Base-by-base conservation (phyloP, 2,797 vertebrate genomes). In the Channa striata region DNA sequence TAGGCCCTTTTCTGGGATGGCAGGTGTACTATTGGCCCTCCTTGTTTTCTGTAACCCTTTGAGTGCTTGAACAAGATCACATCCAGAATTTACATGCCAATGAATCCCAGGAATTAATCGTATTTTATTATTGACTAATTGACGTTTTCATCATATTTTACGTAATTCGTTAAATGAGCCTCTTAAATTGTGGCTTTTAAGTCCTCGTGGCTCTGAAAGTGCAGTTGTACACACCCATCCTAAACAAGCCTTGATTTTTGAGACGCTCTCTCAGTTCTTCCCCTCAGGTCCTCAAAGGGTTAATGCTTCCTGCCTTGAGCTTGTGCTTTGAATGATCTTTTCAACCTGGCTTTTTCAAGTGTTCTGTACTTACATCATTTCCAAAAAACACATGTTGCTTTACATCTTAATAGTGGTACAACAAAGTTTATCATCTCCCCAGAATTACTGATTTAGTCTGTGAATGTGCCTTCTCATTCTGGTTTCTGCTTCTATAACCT, bases 381-480 rank as follows among this genome's bases (percentile, higher is more conserved):
- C 80, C 75, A 68, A 67, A 72, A 70, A 67, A 75, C 78, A 82
- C 87, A 87, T 94, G 90, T 92, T 93, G 82, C 92, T 93, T 92
- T 93, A 86, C 89, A 84, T 91, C 92, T 92, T 92, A 92, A 90
- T 93, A 92, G 92, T 93, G 92, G 92, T 87, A 85, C 72, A 86
- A 86, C 53, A 83, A 75, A 80, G 70, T 90, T 82, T 95, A 93
- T 96, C 91, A 92, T 80, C 91, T 86, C 92, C 85, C 93, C 94
- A 90, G 91, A 93, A 86, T 89, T 92, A 91, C 93, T 95, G 93
- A 93, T 95, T 95, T 84, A 92, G 92, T 95, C 96, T 97, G 96
- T 97, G 95, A 95, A 94, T 96, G 96, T 98, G 97, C 97, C 96
- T 97, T 97, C 95, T 96, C 91, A 88, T 90, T 91, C 91, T 94